Conservation (phyloP, 2,888 invertebrate genomes). For the Orthosia incerta region DNA sequence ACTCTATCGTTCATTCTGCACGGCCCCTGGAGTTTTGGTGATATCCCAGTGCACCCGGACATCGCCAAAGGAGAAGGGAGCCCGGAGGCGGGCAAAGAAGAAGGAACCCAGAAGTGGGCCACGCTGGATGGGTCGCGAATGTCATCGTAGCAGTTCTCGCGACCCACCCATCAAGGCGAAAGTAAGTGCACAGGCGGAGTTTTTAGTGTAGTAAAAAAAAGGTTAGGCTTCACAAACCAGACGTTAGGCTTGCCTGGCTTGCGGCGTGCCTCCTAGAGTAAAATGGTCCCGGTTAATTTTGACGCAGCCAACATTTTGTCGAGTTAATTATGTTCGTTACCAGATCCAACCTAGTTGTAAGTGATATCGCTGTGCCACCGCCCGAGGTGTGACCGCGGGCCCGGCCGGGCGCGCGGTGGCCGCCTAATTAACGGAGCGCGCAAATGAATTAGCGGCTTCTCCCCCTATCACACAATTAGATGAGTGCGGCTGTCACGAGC, state of each 20-base stretch:
- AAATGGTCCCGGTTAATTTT: not conserved
- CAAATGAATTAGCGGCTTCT: slow-evolving; percentile 60
- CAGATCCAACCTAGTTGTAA: slow-evolving; percentile 1
- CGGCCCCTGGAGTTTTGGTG: too few species aligned
- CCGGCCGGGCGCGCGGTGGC: slow-evolving; percentile 15
- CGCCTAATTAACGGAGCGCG: slow-evolving; percentile 50
- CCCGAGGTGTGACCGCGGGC: slow-evolving; percentile 25
- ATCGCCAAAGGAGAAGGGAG: too few species aligned
- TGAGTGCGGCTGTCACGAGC: slow-evolving; percentile 37
- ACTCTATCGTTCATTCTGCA: too few species aligned
- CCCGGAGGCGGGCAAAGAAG: too few species aligned
- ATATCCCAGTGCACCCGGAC: too few species aligned
- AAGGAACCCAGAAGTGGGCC: too few species aligned
- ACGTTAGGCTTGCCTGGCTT: not conserved
- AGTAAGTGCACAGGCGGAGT: too few species aligned
- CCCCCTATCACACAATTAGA: slow-evolving; percentile 53
- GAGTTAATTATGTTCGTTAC: not conserved
- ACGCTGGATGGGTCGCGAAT: too few species aligned
- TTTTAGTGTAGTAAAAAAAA: too few species aligned
- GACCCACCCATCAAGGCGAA: too few species aligned
- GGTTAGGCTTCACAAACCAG: not conserved
- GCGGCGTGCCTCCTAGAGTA: too few species aligned
- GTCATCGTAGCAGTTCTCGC: too few species aligned
- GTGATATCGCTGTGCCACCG: not conserved
- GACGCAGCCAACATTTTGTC: not conserved